Percentiles rank a stretch among this genome's conserved stretches.
These are phyloP conservation scores for Drusus annulatus DNA, from an alignment of 1,140 invertebrate species.

Conservation along the genomic window DNA sequence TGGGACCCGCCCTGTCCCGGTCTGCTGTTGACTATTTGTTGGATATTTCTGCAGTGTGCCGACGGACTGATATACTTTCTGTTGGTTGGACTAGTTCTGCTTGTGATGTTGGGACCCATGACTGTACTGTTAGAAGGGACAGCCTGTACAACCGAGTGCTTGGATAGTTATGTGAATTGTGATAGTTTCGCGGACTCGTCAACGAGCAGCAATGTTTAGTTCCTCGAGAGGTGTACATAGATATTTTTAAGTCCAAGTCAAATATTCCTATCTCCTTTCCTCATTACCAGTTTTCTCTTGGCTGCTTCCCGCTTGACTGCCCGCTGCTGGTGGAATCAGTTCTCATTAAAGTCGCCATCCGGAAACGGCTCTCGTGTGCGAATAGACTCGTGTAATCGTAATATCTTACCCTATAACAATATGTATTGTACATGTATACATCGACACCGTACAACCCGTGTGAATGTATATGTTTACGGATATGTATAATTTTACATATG, in stretches of 20 bases:
- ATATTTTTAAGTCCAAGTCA: slow-evolving; percentile 43
- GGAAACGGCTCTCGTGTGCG: slow-evolving; percentile 43
- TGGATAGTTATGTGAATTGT: slow-evolving; percentile 49
- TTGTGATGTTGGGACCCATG: slow-evolving; percentile 38
- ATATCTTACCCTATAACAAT: slow-evolving; percentile 44
- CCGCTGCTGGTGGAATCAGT: slow-evolving; percentile 42
- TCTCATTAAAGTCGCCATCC: slow-evolving; percentile 50
- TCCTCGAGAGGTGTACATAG: slow-evolving; percentile 54
- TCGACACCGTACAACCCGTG: slow-evolving; percentile 15
- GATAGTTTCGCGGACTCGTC: slow-evolving; percentile 56
- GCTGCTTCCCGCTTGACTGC: slow-evolving; percentile 56
- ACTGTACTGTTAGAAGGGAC: slow-evolving; percentile 4
- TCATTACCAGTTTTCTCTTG: slow-evolving; percentile 54
- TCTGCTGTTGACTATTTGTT: slow-evolving; percentile 28
- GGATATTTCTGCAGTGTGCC: neutral
- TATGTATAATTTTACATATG: slow-evolving; percentile 52
- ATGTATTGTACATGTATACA: slow-evolving; percentile 45
- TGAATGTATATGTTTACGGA: slow-evolving; percentile 19
- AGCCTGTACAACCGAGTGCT: neutral
- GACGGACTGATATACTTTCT: slow-evolving; percentile 51
- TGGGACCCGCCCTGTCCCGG: neutral
- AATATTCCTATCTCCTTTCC: slow-evolving; percentile 57
- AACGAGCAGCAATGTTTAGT: slow-evolving; percentile 50
- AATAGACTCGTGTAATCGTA: slow-evolving; percentile 50
- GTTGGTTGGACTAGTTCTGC: slow-evolving; percentile 53